Evolutionary conservation across 92 coral and sea anemone species (phyloP).

Genomic region (Phenganax stokvisi): DNA sequence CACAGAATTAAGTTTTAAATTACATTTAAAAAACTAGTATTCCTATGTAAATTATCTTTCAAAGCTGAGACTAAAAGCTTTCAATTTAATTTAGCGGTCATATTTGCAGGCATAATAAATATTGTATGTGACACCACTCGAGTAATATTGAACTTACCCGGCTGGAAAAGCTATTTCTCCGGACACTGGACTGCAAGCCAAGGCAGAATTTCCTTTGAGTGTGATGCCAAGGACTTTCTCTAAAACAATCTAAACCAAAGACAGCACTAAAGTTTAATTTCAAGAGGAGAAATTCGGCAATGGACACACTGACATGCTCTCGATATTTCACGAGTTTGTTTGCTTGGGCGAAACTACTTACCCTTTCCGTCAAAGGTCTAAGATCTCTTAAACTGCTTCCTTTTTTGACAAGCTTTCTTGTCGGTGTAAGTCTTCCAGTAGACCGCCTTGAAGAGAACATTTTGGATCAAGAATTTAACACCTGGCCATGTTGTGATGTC

Average conservation of each 20-base stretch:
- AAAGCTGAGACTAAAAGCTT: not conserved
- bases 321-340: not conserved
- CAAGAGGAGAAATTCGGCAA: slow-evolving; percentile 16
- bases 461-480: slow-evolving; percentile 2
- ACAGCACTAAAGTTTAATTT: slow-evolving; percentile 20
- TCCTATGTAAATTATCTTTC: not conserved
- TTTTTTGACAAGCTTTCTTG: slow-evolving; percentile 86
- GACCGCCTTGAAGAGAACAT: slow-evolving; percentile 27
- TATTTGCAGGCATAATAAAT: not conserved
- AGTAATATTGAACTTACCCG: slow-evolving; percentile 59
- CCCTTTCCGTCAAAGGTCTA: slow-evolving; percentile 88
- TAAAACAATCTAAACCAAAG: slow-evolving; percentile 57
- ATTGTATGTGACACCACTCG: not conserved
- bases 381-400: slow-evolving; percentile 90
- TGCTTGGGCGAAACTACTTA: slow-evolving; percentile 29
- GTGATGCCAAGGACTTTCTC: slow-evolving; percentile 91
- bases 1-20: not conserved
- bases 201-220: slow-evolving; percentile 65
- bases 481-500: not conserved
- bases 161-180: slow-evolving; percentile 92
- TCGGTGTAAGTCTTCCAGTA: slow-evolving; percentile 55
- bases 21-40: not conserved
- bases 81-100: not conserved
- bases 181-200: slow-evolving; percentile 74
- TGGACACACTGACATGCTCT: not conserved